Evolutionary conservation across 2,888 invertebrate genomes (phyloP).

Genomic region (Himalopsyche japonica): DNA sequence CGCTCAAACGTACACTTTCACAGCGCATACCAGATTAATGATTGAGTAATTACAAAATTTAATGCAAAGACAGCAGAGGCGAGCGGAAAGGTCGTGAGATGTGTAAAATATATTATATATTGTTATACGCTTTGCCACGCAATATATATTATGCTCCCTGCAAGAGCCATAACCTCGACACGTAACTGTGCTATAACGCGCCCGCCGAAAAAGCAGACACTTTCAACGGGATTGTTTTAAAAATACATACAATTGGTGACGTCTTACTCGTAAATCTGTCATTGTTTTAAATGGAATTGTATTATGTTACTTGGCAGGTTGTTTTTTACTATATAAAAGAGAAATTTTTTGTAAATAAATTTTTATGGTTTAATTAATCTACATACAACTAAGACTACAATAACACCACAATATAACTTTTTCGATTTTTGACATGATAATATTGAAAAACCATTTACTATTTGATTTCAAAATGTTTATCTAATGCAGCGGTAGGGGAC

Average conservation of each 20-base stretch:
- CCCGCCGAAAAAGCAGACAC: background rate
- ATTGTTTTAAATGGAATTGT: background rate
- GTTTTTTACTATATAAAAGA: background rate
- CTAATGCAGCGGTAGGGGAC: no score
- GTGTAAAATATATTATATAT: slow-evolving; percentile 23
- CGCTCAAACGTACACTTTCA: background rate
- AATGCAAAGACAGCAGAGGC: slow-evolving; percentile 2
- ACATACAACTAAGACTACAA: no score
- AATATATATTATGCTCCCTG: background rate
- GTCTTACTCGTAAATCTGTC: background rate
- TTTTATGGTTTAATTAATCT: background rate
- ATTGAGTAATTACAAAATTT: slow-evolving; percentile 20
- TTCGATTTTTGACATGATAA: no score
- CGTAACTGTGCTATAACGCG: background rate
- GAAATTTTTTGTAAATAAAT: background rate
- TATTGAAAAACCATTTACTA: no score
- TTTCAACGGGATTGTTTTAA: background rate
- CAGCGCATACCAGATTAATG: slow-evolving; percentile 23
- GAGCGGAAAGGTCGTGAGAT: slow-evolving; percentile 28
- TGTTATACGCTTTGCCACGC: background rate
- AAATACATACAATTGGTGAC: background rate
- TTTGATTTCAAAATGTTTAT: no score
- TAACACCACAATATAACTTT: no score
- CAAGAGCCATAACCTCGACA: background rate
- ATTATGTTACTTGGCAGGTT: background rate